Evolutionary conservation across 1,140 invertebrate species (phyloP).

Genomic region (Philotrypesis tridentata): DNA sequence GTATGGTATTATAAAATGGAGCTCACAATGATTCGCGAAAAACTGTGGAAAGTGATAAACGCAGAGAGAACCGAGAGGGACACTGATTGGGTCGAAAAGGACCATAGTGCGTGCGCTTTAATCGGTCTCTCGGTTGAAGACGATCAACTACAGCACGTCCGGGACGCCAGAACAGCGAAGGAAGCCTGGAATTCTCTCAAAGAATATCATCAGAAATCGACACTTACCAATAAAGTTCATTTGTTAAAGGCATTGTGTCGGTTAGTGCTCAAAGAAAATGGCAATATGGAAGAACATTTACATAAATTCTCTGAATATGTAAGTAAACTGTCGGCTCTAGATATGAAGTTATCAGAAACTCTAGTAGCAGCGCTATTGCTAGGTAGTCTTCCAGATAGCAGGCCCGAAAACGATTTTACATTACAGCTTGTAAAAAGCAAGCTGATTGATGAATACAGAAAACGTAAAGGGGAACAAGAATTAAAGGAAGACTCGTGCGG

Average conservation of each 20-base stretch:
- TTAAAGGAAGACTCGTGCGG: neutral
- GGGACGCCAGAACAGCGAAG: too few species aligned
- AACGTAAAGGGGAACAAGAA: conserved; percentile 15
- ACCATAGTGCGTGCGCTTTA: too few species aligned
- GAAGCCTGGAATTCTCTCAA: conserved; percentile 3
- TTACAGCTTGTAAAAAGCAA: conserved; percentile 43
- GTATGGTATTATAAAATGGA: too few species aligned
- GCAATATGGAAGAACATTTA: conserved; percentile 52
- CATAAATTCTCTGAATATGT: conserved; percentile 42
- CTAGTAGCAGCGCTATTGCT: neutral
- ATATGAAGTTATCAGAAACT: conserved; percentile 14
- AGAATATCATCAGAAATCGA: conserved; percentile 43
- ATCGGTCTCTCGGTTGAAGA: too few species aligned
- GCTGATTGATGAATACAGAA: conserved; percentile 48
- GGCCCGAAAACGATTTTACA: conserved; percentile 48
- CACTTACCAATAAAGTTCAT: neutral
- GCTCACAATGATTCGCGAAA: too few species aligned
- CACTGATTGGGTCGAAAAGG: too few species aligned
- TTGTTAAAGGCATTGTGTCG: neutral
- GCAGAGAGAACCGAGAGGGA: too few species aligned
- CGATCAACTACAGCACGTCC: too few species aligned
- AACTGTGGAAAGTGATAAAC: too few species aligned
- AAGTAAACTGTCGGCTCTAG: conserved; percentile 49
- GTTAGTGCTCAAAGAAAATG: neutral
- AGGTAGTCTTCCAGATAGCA: conserved; percentile 22